phyloP scores from a whole-genome alignment of 2,113 vertebrate species.

The Fulmarus glacialis region DNA sequence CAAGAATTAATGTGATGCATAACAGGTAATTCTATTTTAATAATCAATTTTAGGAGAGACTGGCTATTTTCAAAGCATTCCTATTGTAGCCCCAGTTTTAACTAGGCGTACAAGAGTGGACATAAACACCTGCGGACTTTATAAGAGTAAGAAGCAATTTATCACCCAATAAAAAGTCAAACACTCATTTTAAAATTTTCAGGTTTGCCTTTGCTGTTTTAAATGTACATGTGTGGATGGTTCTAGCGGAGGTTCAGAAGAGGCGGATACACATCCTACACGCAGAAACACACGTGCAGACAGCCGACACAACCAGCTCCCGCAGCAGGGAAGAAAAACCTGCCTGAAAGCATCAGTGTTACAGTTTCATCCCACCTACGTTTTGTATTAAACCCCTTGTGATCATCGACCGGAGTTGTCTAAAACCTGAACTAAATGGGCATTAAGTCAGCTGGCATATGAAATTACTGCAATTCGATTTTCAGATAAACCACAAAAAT shows the following conservation, averaged over 20 bases:
- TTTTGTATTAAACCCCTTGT: background rate
- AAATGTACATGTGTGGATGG: conserved; percentile 7
- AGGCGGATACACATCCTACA: background rate
- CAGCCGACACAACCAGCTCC: background rate
- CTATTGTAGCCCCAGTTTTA: conserved; percentile 50
- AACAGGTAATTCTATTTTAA: conserved; percentile 49
- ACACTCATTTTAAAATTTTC: conserved; percentile 66
- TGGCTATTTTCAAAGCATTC: conserved; percentile 63
- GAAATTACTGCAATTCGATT: conserved; percentile 72
- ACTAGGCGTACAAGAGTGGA: conserved; percentile 48
- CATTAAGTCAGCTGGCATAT: conserved; percentile 61
- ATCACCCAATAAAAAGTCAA: conserved; percentile 71
- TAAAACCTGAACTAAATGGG: conserved; percentile 60
- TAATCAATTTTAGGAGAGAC: conserved; percentile 48
- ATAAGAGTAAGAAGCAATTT: conserved; percentile 68
- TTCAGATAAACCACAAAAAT: conserved; percentile 71
- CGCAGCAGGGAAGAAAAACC: background rate
- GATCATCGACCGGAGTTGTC: conserved; percentile 10
- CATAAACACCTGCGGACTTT: conserved; percentile 69
- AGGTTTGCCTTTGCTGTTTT: conserved; percentile 57
- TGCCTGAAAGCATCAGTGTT: background rate
- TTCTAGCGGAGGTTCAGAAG: background rate
- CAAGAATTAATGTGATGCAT: background rate
- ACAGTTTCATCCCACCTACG: background rate
- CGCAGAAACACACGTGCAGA: background rate